Evolutionary conservation across 2,888 invertebrate species (phyloP), one percentile per base, ranked within the genome.

Genomic region (Andrena chrysosceles): DNA sequence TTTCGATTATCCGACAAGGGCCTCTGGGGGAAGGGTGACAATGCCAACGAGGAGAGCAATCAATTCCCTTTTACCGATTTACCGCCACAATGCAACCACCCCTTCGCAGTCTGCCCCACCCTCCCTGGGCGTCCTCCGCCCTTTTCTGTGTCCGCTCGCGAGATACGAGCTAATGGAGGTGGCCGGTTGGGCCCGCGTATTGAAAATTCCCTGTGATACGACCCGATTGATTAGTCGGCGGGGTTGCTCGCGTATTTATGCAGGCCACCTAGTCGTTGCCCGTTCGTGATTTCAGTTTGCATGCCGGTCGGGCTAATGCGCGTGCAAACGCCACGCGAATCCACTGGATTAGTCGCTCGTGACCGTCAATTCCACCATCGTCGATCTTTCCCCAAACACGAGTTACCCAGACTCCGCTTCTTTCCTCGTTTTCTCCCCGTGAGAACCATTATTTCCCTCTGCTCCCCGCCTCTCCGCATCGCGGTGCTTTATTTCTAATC

Each of bases 171-270:
- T 26, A 49, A 54, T 48, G 56, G 48, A 49, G 66, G 49, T 23
- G 49, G n/a, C 4, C 10, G 68, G 59, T 26, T 31, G 31, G 52
- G 31, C 1, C 2, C 35, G 68, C 62, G 81, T 86, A 91, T 91
- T 85, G 90, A 91, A 91, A 91, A 89, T 91, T 92, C 90, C 77
- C 90, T 90, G 88, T 91, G 91, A 91, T 89, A 89, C 86, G 81
- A 67, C 48, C 87, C 90, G 89, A 92, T 93, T 93, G 91, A 92
- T 92, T 90, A 90, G 90, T 59, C 69, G 48, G 60, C 10, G 35
- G 60, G 69, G 60, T 72, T 60, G 70, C 83, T 85, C 84, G 88
- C 88, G 90, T 91, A 92, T 92, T 92, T 93, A 91, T 92, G 89
- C 91, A 89, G 90, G 83, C 88, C 85, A 87, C 87, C 90, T 89